phyloP scores from a whole-genome alignment of 2,888 invertebrate species.

The Spodoptera picta region DNA sequence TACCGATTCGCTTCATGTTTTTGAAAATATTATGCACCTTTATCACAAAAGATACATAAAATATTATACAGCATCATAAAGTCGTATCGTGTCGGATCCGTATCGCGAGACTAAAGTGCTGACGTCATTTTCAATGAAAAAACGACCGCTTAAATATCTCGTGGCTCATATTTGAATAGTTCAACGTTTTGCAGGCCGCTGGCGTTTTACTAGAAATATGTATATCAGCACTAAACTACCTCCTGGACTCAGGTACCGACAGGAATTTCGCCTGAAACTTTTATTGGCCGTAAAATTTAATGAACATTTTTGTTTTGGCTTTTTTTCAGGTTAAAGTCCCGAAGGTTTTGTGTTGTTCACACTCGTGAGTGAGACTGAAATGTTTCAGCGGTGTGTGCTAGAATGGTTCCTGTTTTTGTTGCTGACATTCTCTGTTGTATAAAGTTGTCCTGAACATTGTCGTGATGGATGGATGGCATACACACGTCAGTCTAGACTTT shows the following conservation, averaged over 20 bases:
- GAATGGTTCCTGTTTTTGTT: not conserved
- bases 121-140: slow-evolving; percentile 63
- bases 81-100: slow-evolving; percentile 19
- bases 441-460: too few relatives aligned
- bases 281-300: slow-evolving; percentile 66
- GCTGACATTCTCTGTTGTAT: too few relatives aligned
- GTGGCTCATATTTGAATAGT: slow-evolving; percentile 73
- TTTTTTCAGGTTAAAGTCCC: slow-evolving; percentile 19
- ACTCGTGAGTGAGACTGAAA: slow-evolving; percentile 1
- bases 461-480: too few relatives aligned
- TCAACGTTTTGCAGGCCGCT: slow-evolving; percentile 61
- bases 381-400: slow-evolving; percentile 1
- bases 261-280: slow-evolving; percentile 65
- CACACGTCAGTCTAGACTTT: too few relatives aligned
- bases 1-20: too few relatives aligned
- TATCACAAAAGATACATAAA: too few relatives aligned
- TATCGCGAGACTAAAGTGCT: slow-evolving; percentile 31
- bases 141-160: slow-evolving; percentile 67
- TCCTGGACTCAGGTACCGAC: slow-evolving; percentile 31
- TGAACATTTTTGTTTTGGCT: slow-evolving; percentile 59
- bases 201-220: slow-evolving; percentile 72
- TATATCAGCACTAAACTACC: slow-evolving; percentile 66
- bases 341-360: slow-evolving; percentile 27
- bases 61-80: too few relatives aligned
- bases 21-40: too few relatives aligned